These are phyloP conservation scores for Leucosticte australis DNA, from an alignment of 2,113 vertebrate genomes.

Conservation along the genomic window DNA sequence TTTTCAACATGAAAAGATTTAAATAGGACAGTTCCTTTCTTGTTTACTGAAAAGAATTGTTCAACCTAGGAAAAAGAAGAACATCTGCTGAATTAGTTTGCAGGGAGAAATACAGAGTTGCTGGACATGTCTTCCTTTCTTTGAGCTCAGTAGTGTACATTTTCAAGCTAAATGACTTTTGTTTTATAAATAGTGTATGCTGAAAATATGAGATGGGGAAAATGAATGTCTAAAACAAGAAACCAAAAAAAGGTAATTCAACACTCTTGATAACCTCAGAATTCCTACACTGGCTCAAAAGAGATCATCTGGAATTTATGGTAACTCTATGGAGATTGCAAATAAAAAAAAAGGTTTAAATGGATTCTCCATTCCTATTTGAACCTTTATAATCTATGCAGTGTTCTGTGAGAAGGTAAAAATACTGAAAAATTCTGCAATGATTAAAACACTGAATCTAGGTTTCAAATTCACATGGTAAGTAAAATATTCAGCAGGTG, in stretches of 20 bases:
- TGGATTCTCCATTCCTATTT: not conserved
- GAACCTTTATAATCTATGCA: not conserved
- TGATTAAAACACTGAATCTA: not conserved
- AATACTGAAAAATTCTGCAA: not conserved
- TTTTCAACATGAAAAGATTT: not conserved
- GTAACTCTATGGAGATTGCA: not conserved
- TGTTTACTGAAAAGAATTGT: not conserved
- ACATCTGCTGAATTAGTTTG: not conserved
- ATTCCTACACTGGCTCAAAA: not conserved
- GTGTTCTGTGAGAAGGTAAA: not conserved
- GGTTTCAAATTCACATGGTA: not conserved
- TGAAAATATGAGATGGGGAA: not conserved
- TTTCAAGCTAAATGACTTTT: not conserved
- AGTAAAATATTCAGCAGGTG: not conserved
- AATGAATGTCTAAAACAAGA: not conserved
- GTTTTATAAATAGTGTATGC: not conserved
- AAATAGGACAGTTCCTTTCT: not conserved
- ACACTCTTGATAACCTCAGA: not conserved
- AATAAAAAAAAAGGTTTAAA: not conserved
- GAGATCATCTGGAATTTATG: not conserved
- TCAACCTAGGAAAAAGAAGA: not conserved
- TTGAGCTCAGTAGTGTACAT: not conserved
- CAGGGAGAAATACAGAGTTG: not conserved
- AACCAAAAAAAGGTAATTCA: not conserved
- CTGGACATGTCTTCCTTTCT: not conserved